Conservation (phyloP, 2,113 vertebrate genomes). For the Camelus dromedarius region DNA sequence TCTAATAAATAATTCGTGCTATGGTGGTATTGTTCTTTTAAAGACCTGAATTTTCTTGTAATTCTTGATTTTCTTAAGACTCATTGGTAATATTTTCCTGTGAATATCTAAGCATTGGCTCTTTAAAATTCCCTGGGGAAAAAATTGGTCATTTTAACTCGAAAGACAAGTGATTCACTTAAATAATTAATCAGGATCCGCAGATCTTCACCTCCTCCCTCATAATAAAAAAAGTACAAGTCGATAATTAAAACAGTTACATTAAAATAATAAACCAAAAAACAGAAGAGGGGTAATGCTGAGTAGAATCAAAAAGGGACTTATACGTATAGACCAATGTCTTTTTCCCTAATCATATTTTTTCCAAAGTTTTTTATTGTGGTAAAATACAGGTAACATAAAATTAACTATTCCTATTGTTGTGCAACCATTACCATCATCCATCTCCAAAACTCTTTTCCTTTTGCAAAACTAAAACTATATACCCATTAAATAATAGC, state of each 20-base stretch:
- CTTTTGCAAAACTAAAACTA: background rate
- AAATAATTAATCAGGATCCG: background rate
- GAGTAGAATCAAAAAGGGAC: background rate
- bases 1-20: conserved; percentile 21
- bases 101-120: background rate
- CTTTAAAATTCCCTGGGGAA: background rate
- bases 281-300: background rate
- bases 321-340: background rate
- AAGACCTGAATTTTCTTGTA: background rate
- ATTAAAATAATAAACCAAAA: conserved; percentile 8
- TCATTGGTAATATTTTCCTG: background rate
- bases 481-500: background rate
- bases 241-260: background rate
- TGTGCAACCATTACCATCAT: background rate
- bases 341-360: background rate
- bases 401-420: background rate
- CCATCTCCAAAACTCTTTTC: background rate
- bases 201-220: background rate
- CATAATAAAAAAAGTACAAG: background rate
- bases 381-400: background rate
- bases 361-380: background rate
- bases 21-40: background rate
- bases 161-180: background rate
- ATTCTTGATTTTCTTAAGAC: background rate
- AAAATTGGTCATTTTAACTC: background rate